phyloP scores from a whole-genome alignment of 1,140 invertebrate species.

The Oedothorax gibbosus region DNA sequence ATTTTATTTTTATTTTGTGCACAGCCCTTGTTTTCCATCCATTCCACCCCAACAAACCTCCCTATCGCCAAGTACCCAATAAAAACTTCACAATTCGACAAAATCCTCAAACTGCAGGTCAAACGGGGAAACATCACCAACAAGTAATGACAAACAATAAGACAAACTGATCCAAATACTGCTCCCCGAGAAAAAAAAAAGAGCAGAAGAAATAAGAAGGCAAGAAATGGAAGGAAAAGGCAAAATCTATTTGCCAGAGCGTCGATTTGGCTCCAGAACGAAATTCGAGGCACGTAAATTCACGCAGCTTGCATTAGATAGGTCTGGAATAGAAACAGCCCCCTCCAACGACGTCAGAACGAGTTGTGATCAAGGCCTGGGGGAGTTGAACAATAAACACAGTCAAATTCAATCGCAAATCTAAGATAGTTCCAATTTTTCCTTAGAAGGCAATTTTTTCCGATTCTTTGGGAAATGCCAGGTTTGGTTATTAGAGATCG shows the following conservation, averaged over 20 bases:
- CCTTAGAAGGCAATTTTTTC: conserved; percentile 24
- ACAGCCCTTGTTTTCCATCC: too few relatives aligned
- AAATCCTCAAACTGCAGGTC: too few relatives aligned
- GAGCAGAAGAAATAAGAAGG: not conserved
- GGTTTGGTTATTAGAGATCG: conserved; percentile 35
- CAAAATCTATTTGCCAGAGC: conserved; percentile 52
- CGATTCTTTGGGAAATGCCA: conserved; percentile 38
- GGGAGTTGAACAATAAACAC: conserved; percentile 55
- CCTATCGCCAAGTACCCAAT: too few relatives aligned
- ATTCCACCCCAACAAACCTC: too few relatives aligned
- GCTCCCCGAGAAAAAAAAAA: too few relatives aligned
- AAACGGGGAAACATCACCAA: too few relatives aligned
- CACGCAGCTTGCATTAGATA: conserved; percentile 43
- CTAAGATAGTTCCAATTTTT: conserved; percentile 30
- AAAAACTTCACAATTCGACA: too few relatives aligned
- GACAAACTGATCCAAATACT: too few relatives aligned
- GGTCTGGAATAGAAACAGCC: conserved; percentile 50
- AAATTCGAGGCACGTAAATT: conserved; percentile 57
- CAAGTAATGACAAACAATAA: too few relatives aligned
- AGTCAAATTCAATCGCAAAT: conserved; percentile 58
- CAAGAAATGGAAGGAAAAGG: conserved; percentile 17
- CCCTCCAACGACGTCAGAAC: conserved; percentile 12
- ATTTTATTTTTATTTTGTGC: too few relatives aligned
- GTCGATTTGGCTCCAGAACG: conserved; percentile 10
- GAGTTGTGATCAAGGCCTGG: conserved; percentile 25